These are phyloP conservation scores for Cotesia typhae DNA, from an alignment of 1,140 invertebrate species.

Conservation along the genomic window DNA sequence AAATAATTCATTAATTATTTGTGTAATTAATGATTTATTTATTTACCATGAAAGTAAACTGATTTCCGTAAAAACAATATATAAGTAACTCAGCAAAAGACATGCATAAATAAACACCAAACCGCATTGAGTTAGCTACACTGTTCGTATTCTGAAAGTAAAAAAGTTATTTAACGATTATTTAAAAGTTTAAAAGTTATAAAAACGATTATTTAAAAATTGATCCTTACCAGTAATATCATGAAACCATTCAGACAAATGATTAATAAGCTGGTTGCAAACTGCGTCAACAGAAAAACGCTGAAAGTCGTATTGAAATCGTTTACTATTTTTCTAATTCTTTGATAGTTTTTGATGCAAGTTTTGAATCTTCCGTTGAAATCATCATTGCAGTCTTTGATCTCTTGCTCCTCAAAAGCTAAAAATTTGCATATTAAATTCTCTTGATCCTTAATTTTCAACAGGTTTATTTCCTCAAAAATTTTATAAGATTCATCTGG, in stretches of 20 bases:
- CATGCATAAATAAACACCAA: not conserved
- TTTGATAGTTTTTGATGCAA: slow-evolving; percentile 46
- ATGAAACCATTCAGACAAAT: slow-evolving; percentile 49
- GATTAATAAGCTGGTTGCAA: slow-evolving; percentile 48
- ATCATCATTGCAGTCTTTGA: not conserved
- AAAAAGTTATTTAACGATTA: too few species aligned
- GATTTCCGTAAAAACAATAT: too few species aligned
- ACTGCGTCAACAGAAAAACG: slow-evolving; percentile 45
- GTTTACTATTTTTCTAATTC: slow-evolving; percentile 38
- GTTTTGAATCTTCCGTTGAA: slow-evolving; percentile 39
- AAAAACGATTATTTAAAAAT: too few species aligned
- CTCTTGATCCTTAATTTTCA: not conserved
- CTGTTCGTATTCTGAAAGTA: too few species aligned
- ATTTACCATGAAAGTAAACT: too few species aligned
- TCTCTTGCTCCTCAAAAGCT: not conserved
- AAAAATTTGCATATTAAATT: not conserved
- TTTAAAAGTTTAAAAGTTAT: too few species aligned
- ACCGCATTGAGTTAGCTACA: too few species aligned
- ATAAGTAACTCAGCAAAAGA: not conserved
- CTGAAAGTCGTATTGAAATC: slow-evolving; percentile 46
- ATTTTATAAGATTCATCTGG: too few species aligned
- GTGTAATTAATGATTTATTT: too few species aligned
- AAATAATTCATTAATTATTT: too few species aligned
- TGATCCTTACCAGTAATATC: slow-evolving; percentile 15
- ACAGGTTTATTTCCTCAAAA: too few species aligned